Evolutionary conservation across 2,113 vertebrate species (phyloP), one percentile per base, ranked within the genome.

Genomic region (Montifringilla adamsi): DNA sequence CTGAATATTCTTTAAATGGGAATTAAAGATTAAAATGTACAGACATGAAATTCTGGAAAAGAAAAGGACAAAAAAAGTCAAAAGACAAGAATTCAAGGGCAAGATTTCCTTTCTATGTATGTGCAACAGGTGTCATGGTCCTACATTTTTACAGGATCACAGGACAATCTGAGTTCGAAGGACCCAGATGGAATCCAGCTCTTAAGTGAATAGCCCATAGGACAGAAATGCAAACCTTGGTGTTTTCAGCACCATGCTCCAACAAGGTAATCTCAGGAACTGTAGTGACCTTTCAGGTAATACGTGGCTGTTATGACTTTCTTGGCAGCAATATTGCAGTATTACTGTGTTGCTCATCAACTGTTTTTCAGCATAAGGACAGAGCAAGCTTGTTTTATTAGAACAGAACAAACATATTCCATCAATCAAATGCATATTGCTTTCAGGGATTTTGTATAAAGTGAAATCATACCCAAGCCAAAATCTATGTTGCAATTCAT

Each of bases 181-280:
- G 14, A 55, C 6, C 6, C 26, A 35, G 10, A 26, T 27, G 6
- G 16, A 62, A 60, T 69, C 55, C 30, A 31, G 2, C 17, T 31
- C n/a, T 31, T 26, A 47, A 47, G 21, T 39, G 4, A 53, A 22
- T 27, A 83, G 7, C 11, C 24, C 30, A 13, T 22, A 22, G 0
- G 0, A 46, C 21, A n/a, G 27, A 68, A 76, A 39, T 0, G 1
- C 5, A 4, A 60, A 27, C 7, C 12, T 62, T 55, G 5, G 2
- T 41, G 21, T 9, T 76, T 76, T 60, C 60, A 84, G n/a, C 20
- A 30, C 11, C 0, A 1, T 47, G 24, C 11, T 53, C 9, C 39
- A 53, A 3, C 31, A n/a, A 75, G 24, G 14, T 35, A 41, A 19
- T 41, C 24, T 55, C 39, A 41, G 39, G 17, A 24, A 30, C 24